Evolutionary conservation across 2,888 invertebrate species (phyloP), one percentile per base, ranked within the genome.

Genomic region (Caenorhabditis drosophilae): DNA sequence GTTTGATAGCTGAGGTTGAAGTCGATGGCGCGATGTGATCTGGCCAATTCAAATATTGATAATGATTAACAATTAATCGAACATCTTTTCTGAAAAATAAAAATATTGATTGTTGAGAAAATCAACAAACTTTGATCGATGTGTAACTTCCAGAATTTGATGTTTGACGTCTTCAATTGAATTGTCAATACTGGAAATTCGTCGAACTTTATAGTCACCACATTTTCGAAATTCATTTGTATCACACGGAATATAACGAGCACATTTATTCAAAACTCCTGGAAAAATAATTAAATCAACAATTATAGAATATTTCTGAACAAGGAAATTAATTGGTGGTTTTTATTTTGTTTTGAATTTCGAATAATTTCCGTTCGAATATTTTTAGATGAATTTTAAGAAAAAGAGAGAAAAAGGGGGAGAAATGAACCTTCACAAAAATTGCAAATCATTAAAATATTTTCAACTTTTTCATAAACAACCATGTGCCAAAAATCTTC

Each of bases 1-100:
- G 40, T 12, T 57, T 66, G 18, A 68, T 36, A 9, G 52, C 51
- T 0, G 66, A 52, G 0, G 12, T 20, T 1, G 71, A 42, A 0
- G 49, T 44, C 25, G 47, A n/a, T 11, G 75, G 75, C 1, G 67
- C 67, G 6, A 57, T 35, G 41, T 75, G 73, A 42, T 75, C 75
- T 1, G 67, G 67, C 75, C 75, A 75, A 15, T 55, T 56, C 20
- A 45, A 41, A 46, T 55, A 66, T 27, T 56, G 54, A 31, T 48
- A 68, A 26, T 71, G 71, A 26, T 53, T 27, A 16, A 68, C 54
- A 2, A 18, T 18, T 16, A 41, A 46, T 6, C 38, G 47, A 3
- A 18, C 20, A 11, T 42, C 48, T 1, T 41, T 26, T 12, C 47
- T 59, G 38, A 20, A 52, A 31, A 31, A 31, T 9, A 31, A 38